Base-by-base conservation (phyloP, 2,888 invertebrate genomes). In the Zhengitettix transpicula region DNA sequence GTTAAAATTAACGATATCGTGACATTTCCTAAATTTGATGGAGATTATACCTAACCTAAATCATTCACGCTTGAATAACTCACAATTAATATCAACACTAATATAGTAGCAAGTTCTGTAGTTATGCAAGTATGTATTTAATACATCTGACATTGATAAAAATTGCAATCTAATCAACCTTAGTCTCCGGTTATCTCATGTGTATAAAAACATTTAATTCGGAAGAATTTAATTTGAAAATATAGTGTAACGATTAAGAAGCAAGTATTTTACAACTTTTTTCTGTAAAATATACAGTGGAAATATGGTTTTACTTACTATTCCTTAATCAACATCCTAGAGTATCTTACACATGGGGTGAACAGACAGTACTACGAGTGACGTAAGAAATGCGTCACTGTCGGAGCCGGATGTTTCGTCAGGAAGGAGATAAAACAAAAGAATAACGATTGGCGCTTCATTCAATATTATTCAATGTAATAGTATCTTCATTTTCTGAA, bases 241-340 rank as follows among this genome's bases (percentile, higher is more conserved):
- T 28, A 47, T n/a, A 5, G 15, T 47, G 47, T n/a, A 5, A 47
- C 47, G 15, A 47, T 47, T 12, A 8, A 51, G 16, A 12, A 12
- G 9, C 15, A 51, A 42, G n/a, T 42, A n/a, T 42, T 28, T 42
- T 42, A 1, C 8, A 8, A n/a, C 56, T 16, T 14, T 16, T 16
- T 1, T 15, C 14, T 42, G n/a, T 42, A 42, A 42, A n/a, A 28
- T 28, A 28, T 11, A 55, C 9, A 47, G 9, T 15, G 10, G 10
- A 60, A n/a, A 42, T 5, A 17, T 56, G 42, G 59, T 40, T 57
- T 58, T 77, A 83, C 83, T 82, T 73, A 83, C 83, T 77, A 83
- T 80, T 83, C 83, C 78, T 83, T 83, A 75, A 83, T 83, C 75
- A 82, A 78, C 83, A 83, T 83, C 72, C 73, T 80, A 64, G 62